Percentiles rank a stretch among this genome's conserved stretches.
Evolutionary conservation across 2,888 invertebrate genomes (phyloP).

Genomic region (Cinara cedri): DNA sequence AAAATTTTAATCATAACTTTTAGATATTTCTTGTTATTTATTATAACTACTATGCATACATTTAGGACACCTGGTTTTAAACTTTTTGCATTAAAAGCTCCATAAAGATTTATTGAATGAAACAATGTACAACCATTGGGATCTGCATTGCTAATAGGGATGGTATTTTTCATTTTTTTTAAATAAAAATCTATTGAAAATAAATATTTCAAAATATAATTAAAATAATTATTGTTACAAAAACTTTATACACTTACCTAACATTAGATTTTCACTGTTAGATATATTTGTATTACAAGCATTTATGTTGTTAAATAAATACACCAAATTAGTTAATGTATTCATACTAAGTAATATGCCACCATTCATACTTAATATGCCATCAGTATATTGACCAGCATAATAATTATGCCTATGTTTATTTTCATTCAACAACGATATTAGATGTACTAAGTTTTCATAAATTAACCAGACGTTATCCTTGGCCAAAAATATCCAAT

Average conservation of each 20-base stretch:
- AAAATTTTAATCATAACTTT: conserved; percentile 2
- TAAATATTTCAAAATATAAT: not conserved
- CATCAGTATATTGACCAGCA: not conserved
- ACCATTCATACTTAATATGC: not conserved
- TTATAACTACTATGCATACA: not conserved
- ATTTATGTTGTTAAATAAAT: conserved; percentile 5
- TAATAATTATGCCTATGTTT: conserved; percentile 18
- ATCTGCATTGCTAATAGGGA: conserved; percentile 29
- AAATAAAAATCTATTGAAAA: conserved; percentile 36
- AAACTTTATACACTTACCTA: not conserved
- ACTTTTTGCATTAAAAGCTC: conserved; percentile 7
- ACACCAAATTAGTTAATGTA: not conserved
- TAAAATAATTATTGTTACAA: not conserved
- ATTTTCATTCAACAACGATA: conserved; percentile 6
- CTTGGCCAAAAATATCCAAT: conserved; percentile 42
- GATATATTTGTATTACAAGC: not conserved
- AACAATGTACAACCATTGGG: conserved; percentile 40
- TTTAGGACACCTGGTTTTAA: not conserved
- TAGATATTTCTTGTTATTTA: not conserved
- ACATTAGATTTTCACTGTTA: not conserved
- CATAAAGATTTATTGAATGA: conserved; percentile 20
- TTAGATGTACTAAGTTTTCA: conserved; percentile 38
- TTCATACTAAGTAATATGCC: conserved; percentile 13
- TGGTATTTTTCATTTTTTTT: not conserved
- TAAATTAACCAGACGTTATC: conserved; percentile 44